Evolutionary conservation across 2,113 vertebrate species (phyloP), one percentile per base, ranked within the genome.

Genomic region (Spilogale gracilis): DNA sequence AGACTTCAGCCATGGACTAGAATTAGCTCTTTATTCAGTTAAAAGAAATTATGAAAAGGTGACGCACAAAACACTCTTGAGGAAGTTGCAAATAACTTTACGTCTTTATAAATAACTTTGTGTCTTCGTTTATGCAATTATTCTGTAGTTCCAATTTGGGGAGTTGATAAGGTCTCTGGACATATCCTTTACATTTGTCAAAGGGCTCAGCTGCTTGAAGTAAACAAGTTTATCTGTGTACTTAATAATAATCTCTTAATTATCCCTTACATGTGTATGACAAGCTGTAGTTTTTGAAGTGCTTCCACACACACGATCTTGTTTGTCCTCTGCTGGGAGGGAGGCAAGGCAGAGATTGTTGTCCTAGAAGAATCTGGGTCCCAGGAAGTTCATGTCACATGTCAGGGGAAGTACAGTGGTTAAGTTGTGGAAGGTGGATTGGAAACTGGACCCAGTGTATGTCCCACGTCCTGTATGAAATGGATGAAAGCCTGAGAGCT

Each of bases 151-250:
- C 89, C 58, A 78, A 43, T 93, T 45, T 88, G 74, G 76, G 54
- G 27, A 71, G 65, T 65, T 32, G 69, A 91, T 9, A 13, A 58
- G 54, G 48, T 82, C 71, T 93, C 60, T 76, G 86, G 86, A 27
- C 61, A 60, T 60, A 58, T 61, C 81, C 20, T 50, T 81, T 78
- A 23, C 48, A 48, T 80, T 69, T 87, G 60, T 89, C 61, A 58
- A 90, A 78, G 90, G 48, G 67, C 85, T 94, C 81, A 78, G 20
- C 38, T 87, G 65, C 84, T 93, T 94, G 92, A 92, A 92, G 89
- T 85, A 89, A 91, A 83, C 78, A 95, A 89, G 45, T 16, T 71
- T 80, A 82, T 54, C 30, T 74, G 8, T 27, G 10, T 48, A 63
- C 20, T 78, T 52, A 48, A 17, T 50, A 94, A 80, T 48, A 69